Conservation (phyloP, 2,113 vertebrate species). For the Stegastes partitus region DNA sequence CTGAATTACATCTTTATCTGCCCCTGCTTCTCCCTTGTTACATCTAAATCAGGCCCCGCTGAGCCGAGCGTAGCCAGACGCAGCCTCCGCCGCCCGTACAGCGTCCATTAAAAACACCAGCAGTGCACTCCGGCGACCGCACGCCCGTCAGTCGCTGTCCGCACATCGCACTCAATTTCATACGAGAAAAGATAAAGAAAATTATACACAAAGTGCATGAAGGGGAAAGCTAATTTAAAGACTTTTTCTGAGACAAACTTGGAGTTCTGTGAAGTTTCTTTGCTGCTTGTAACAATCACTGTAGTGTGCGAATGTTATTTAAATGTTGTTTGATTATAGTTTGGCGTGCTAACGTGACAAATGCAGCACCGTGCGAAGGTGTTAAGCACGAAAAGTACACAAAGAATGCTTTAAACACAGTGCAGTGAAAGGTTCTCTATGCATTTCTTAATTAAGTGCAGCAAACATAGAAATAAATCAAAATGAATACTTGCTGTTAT, state of each 20-base stretch:
- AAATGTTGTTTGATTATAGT: too few species aligned
- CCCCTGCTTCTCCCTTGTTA: constrained; percentile 46
- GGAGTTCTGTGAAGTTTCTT: background rate
- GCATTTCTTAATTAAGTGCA: too few species aligned
- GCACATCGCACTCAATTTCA: constrained; percentile 2
- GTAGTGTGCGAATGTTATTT: too few species aligned
- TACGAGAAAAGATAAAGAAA: background rate
- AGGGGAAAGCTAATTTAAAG: background rate
- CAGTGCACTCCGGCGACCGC: constrained; percentile 24
- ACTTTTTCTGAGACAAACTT: background rate
- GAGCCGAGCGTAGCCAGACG: constrained; percentile 34
- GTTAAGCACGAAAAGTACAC: too few species aligned
- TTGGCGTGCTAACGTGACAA: too few species aligned
- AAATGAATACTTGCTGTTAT: too few species aligned
- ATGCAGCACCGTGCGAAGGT: too few species aligned
- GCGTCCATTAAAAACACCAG: constrained; percentile 54
- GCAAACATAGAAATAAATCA: too few species aligned
- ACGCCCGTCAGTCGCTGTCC: constrained; percentile 30
- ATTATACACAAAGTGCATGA: background rate
- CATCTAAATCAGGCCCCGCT: constrained; percentile 50
- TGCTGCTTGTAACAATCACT: background rate
- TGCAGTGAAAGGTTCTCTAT: too few species aligned
- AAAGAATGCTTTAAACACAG: too few species aligned
- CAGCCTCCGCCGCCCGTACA: constrained; percentile 28
- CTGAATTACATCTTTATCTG: constrained; percentile 71